Evolutionary conservation across 2,113 vertebrate species (phyloP).

Genomic region (Phasianus colchicus): DNA sequence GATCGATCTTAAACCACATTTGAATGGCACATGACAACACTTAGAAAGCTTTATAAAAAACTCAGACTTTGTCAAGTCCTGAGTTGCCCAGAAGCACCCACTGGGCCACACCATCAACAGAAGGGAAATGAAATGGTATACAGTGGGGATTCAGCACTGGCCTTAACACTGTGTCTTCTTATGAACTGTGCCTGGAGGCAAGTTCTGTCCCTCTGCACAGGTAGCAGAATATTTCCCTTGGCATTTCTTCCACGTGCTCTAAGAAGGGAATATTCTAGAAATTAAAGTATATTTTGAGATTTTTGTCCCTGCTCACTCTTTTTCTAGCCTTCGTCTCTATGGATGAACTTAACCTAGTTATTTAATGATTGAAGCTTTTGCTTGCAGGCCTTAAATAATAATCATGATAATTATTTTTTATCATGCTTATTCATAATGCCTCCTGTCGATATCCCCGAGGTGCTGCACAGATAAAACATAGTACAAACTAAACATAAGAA

Average conservation of each 20-base stretch:
- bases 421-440: constrained; percentile 25
- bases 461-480: neutral
- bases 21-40: neutral
- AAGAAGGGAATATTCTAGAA: neutral
- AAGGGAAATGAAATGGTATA: neutral
- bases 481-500: neutral
- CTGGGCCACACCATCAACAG: neutral
- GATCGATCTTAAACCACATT: neutral
- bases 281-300: neutral
- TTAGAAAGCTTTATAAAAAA: constrained; percentile 16
- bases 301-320: neutral
- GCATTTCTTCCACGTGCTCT: neutral
- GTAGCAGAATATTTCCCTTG: neutral
- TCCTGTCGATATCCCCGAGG: neutral
- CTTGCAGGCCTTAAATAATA: constrained; percentile 58
- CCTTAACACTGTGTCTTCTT: neutral
- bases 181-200: neutral
- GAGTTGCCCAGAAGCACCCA: neutral
- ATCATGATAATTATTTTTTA: constrained; percentile 34
- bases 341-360: constrained; percentile 29
- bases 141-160: neutral
- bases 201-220: neutral
- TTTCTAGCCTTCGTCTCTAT: neutral
- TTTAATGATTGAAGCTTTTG: constrained; percentile 55
- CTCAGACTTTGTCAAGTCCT: neutral